phyloP scores from a whole-genome alignment of 1,140 invertebrate genomes.

The Drosophila aff. region DNA sequence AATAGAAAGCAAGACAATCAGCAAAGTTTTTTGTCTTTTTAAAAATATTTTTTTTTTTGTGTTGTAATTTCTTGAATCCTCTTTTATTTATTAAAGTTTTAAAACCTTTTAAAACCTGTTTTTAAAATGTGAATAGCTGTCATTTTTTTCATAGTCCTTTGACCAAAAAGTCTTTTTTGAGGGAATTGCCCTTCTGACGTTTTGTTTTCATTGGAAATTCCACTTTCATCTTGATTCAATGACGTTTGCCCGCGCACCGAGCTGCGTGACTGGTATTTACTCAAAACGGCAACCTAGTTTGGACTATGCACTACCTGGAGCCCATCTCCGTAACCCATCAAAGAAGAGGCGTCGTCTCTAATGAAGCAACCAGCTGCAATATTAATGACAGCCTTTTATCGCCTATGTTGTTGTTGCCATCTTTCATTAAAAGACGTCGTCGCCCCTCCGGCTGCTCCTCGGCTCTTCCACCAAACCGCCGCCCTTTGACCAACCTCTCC shows the following conservation, averaged over 20 bases:
- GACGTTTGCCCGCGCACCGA: conserved; percentile 40
- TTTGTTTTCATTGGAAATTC: conserved; percentile 65
- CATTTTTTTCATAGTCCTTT: background rate
- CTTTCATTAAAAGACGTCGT: conserved; percentile 72
- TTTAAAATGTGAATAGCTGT: background rate
- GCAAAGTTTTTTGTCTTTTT: too few relatives aligned
- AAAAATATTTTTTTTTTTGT: too few relatives aligned
- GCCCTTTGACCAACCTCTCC: conserved; percentile 8
- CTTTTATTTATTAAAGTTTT: too few relatives aligned
- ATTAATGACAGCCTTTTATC: conserved; percentile 82
- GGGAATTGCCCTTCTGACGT: conserved; percentile 24
- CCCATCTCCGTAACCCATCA: conserved; percentile 25
- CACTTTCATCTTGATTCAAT: conserved; percentile 81
- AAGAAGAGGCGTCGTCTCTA: conserved; percentile 50
- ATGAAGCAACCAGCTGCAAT: conserved; percentile 71
- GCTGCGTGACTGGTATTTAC: conserved; percentile 59
- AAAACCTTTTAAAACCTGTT: background rate
- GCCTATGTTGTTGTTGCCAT: conserved; percentile 72
- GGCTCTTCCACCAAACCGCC: background rate
- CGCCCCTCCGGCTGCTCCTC: background rate
- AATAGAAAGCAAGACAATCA: too few relatives aligned
- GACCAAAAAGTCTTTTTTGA: background rate
- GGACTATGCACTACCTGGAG: conserved; percentile 6
- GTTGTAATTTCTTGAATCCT: too few relatives aligned
- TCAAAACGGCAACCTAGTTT: conserved; percentile 74